These are phyloP conservation scores for Argyra leucocephala DNA, from an alignment of 2,888 invertebrate species.

Conservation along the genomic window DNA sequence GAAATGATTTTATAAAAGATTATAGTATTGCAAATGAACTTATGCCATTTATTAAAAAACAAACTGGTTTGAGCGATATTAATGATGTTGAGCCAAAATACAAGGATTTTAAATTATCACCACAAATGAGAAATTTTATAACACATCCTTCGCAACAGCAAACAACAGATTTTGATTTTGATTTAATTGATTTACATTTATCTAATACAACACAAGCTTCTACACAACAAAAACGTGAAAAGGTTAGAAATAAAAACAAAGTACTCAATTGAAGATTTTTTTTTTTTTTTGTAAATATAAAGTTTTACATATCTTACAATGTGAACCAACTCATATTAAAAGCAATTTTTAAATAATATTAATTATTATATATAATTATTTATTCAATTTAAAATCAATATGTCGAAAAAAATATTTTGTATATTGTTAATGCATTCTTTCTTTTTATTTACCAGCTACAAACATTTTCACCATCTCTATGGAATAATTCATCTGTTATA, in stretches of 20 bases:
- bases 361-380: background rate
- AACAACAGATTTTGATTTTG: background rate
- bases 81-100: background rate
- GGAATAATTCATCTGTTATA: constrained; percentile 26
- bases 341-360: constrained; percentile 40
- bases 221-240: background rate
- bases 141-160: constrained; percentile 17
- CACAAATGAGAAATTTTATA: constrained; percentile 18
- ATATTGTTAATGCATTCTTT: constrained; percentile 14
- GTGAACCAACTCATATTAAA: too few species aligned
- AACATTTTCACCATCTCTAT: constrained; percentile 28
- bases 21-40: background rate
- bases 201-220: background rate
- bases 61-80: background rate
- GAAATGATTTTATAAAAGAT: constrained; percentile 7
- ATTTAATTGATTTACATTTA: background rate
- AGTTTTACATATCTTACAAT: too few species aligned
- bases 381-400: too few species aligned
- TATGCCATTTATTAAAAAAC: background rate
- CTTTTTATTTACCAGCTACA: constrained; percentile 25
- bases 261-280: too few species aligned
- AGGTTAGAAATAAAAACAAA: background rate
- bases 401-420: background rate
- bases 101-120: background rate
- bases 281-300: too few species aligned